Evolutionary conservation across 2,113 vertebrate genomes (phyloP).

Genomic region (Marcusenius ussheri): DNA sequence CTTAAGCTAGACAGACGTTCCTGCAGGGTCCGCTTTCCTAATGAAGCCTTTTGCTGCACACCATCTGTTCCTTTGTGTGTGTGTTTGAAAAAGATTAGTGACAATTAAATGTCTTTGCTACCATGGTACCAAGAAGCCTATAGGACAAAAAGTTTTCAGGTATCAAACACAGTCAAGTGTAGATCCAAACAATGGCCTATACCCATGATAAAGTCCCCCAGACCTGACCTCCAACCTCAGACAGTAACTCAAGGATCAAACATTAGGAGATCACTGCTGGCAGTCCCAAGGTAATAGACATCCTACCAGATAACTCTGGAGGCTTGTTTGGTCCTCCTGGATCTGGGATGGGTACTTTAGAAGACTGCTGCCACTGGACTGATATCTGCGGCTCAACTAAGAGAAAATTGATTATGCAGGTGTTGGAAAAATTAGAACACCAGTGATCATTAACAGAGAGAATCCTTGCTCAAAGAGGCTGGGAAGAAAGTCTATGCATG

Average conservation of each 20-base stretch:
- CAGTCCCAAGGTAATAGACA: background rate
- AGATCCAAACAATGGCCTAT: background rate
- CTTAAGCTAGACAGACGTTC: background rate
- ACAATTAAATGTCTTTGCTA: background rate
- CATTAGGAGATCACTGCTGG: background rate
- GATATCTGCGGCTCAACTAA: background rate
- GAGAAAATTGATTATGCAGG: background rate
- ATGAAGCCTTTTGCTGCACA: background rate
- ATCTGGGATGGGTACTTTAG: background rate
- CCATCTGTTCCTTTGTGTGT: background rate
- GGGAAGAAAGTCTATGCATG: background rate
- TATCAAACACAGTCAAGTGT: background rate
- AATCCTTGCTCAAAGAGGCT: background rate
- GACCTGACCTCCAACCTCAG: background rate
- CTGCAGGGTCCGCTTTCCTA: background rate
- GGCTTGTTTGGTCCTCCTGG: background rate
- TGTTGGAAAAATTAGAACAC: background rate
- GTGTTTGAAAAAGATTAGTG: too few species aligned
- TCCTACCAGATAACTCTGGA: background rate
- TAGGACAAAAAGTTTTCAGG: background rate
- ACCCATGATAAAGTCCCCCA: background rate
- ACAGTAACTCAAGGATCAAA: background rate
- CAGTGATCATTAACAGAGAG: background rate
- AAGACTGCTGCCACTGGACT: background rate
- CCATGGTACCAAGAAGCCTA: background rate